Base-by-base conservation (phyloP, 2,113 vertebrate genomes). In the Cyprinodon variegatus region DNA sequence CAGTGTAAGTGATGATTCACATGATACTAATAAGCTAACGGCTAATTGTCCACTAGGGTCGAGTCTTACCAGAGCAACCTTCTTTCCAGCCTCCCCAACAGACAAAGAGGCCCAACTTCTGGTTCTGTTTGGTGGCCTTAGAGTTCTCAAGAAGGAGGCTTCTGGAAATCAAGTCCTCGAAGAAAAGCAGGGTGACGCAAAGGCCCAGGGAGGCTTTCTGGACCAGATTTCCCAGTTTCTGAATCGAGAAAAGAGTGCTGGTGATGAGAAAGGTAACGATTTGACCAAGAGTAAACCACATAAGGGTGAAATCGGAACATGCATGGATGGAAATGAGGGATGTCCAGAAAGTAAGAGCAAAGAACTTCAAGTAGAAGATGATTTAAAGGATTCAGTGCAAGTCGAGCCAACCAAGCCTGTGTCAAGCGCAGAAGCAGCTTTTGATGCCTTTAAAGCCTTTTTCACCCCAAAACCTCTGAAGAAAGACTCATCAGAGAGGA, bases 371-470 rank as follows among this genome's bases (percentile, higher is more conserved):
- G 14, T 50, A 15, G 72, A 79, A 65, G 75, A 76, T 17, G 79
- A 72, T 8, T 17, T 29, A n/a, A 62, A 77, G 0, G 74, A 64
- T 66, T 83, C 78, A 37, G 72, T 64, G 48, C 50, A 48, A 5
- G 29, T 39, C 1, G 70, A 76, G 4, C 48, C 75, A 10, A 3
- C 7, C 0, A 92, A 79, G 69, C 14, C 84, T 2, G 72, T 88
- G 84, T 90, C 88, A 14, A 88, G 89, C 7, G 90, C 96, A 14
- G 97, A 99, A 76, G 95, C 95, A 2, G 95, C 97, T 3, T 91
- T 99, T 53, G 96, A 96, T 17, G 96, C 95, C n/a, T 96, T 98
- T 78, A 98, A 96, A 89, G 96, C 97, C 62, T 96, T 99, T 59
- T 99, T 99, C 77, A 95, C 94, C 0, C 90, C 93, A 10, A 95